These are phyloP conservation scores for Nycticebus coucang DNA, from an alignment of 2,113 vertebrate species.

Conservation along the genomic window DNA sequence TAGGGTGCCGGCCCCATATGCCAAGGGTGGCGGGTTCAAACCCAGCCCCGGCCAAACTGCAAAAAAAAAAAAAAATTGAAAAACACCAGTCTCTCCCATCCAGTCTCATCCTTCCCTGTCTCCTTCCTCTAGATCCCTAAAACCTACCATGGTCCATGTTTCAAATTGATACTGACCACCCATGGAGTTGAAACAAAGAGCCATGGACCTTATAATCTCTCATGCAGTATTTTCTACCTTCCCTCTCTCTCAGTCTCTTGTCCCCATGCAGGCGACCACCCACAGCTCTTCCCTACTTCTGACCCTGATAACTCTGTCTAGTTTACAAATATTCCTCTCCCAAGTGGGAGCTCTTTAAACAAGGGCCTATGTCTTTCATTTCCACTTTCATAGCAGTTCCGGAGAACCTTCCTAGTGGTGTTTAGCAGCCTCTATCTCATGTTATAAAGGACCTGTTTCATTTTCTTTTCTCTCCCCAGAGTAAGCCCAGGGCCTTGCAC, in stretches of 20 bases:
- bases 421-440: neutral
- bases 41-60: too few relatives aligned
- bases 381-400: neutral
- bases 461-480: neutral
- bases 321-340: neutral
- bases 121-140: neutral
- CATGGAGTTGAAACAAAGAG: neutral
- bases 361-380: neutral
- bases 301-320: neutral
- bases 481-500: neutral
- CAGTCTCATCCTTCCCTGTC: neutral
- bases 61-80: too few relatives aligned
- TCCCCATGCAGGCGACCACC: neutral
- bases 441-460: slow-evolving; percentile 2
- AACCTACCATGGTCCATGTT: neutral
- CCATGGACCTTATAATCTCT: neutral
- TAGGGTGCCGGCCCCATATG: too few relatives aligned
- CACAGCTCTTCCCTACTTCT: neutral
- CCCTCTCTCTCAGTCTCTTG: neutral
- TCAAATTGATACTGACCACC: neutral
- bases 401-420: neutral
- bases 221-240: neutral
- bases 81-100: neutral
- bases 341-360: neutral
- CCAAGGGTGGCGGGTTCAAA: too few relatives aligned